Evolutionary conservation across 2,888 invertebrate species (phyloP), one percentile per base, ranked within the genome.

Genomic region (Loripinus fragilis): DNA sequence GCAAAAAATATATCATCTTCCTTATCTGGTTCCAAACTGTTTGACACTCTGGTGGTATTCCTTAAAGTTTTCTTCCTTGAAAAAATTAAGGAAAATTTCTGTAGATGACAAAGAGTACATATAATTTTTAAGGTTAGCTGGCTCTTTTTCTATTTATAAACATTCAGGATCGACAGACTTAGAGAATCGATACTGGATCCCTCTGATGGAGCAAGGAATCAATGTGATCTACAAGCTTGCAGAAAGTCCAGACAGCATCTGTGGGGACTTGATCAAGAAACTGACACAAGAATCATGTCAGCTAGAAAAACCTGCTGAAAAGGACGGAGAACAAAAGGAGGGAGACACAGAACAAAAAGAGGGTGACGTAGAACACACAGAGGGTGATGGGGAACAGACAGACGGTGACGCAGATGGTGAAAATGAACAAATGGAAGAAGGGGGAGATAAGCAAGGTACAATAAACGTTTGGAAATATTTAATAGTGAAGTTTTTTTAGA

Each of bases 201-300:
- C 95, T 2, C 95, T 96, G 89, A 94, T 95, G 55, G 94, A 95
- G 70, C 94, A 95, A 76, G 95, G 95, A 7, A 92, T 96, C 35
- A 95, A 95, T 74, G 94, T 95, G 50, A 95, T 96, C 85, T 96
- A 95, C 92, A 89, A 89, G 93, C 90, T 96, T 64, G 95, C 95
- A 20, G 95, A 95, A 85, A 94, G 95, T 83, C 96, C 96, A 0
- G 95, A 95, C 85, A 78, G 86, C 48, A 90, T 94, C 60, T 92
- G 93, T 78, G 90, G 88, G n/a, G 87, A 91, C 52, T 86, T 94
- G 3, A 85, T 93, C 52, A 90, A 88, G 65, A 74, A 87, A 41
- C 83, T 92, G 45, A 81, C 85, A 7, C 41, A 76, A 1, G 82
- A 81, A 71, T 68, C 60, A 52, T 25, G 71, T 23, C 48, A 65